These are phyloP conservation scores for Calameuta pallipes DNA, from an alignment of 2,888 invertebrate species.

Conservation along the genomic window DNA sequence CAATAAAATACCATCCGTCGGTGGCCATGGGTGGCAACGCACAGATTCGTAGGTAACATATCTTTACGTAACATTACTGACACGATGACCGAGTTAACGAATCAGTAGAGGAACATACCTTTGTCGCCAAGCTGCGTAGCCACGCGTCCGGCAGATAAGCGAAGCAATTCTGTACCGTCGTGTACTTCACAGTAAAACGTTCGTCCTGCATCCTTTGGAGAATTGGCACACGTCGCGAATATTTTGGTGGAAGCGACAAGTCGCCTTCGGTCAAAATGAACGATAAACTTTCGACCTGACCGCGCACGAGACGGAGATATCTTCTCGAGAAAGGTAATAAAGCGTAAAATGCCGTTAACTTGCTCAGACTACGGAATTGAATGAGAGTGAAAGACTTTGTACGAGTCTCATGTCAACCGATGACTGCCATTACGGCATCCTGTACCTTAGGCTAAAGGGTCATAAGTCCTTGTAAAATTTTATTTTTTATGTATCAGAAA, in stretches of 20 bases:
- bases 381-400: neutral
- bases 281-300: neutral
- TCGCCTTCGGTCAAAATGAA: neutral
- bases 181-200: conserved; percentile 65
- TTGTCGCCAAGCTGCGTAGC: conserved; percentile 46
- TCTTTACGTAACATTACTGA: conserved; percentile 28
- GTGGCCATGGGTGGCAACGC: neutral
- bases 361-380: neutral
- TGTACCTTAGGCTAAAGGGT: neutral
- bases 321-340: neutral
- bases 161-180: conserved; percentile 67
- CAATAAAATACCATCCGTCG: neutral
- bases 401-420: neutral
- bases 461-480: neutral
- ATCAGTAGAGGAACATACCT: conserved; percentile 39
- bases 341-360: neutral
- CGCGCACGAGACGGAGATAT: neutral
- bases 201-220: conserved; percentile 64
- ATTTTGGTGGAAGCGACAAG: neutral
- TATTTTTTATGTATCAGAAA: neutral
- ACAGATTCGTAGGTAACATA: neutral
- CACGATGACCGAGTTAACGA: conserved; percentile 22
- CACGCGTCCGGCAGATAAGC: conserved; percentile 62
- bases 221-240: neutral
- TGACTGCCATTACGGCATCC: neutral